Conservation (phyloP, 2,113 vertebrate genomes). For the Callospermophilus lateralis region DNA sequence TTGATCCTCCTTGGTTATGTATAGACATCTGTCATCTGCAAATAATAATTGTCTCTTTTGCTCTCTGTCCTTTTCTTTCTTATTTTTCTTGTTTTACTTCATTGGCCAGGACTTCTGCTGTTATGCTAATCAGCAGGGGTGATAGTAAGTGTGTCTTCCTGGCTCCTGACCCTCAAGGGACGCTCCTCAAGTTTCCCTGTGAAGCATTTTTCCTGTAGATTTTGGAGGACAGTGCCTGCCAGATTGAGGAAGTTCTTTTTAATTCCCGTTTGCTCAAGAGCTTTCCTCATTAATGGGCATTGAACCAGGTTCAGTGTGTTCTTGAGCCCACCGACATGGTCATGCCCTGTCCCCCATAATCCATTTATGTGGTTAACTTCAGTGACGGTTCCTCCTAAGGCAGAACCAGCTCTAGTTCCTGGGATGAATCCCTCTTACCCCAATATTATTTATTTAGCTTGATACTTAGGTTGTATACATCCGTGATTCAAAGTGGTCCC, state of each 20-base stretch:
- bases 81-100: not conserved
- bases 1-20: not conserved
- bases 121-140: rapidly evolving
- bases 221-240: not conserved
- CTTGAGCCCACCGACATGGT: not conserved
- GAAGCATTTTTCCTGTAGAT: not conserved
- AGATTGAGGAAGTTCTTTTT: not conserved
- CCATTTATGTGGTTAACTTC: not conserved
- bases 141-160: not conserved
- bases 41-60: not conserved
- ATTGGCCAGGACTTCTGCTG: not conserved
- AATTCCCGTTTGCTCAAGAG: not conserved
- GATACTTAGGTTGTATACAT: not conserved
- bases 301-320: not conserved
- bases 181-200: not conserved
- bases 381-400: not conserved
- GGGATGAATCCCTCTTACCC: not conserved
- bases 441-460: not conserved
- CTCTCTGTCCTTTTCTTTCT: too few species aligned
- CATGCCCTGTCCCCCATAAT: not conserved
- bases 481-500: not conserved
- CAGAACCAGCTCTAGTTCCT: not conserved
- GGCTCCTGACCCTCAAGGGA: not conserved
- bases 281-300: not conserved
- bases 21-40: not conserved